phyloP scores from a whole-genome alignment of 2,888 invertebrate species.

The Pandemis corylana region DNA sequence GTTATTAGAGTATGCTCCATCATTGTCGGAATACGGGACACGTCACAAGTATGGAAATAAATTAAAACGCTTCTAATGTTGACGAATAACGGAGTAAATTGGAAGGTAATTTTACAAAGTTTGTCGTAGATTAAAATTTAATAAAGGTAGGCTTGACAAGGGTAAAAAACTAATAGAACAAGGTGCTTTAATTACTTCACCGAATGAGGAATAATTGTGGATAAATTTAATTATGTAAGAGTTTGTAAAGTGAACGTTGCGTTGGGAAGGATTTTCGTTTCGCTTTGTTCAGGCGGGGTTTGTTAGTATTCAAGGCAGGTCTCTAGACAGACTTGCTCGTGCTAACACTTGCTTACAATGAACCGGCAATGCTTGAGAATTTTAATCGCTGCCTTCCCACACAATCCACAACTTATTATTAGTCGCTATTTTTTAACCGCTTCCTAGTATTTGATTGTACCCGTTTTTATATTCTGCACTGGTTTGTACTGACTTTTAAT shows the following conservation, averaged over 20 bases:
- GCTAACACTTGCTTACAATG: constrained; percentile 40
- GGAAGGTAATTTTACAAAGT: constrained; percentile 1
- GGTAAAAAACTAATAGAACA: constrained; percentile 8
- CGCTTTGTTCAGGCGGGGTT: constrained; percentile 20
- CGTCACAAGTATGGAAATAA: constrained; percentile 12
- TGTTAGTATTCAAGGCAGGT: constrained; percentile 26
- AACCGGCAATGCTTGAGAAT: constrained; percentile 23
- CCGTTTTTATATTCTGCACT: background rate
- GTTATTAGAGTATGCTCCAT: constrained; percentile 31
- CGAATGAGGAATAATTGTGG: constrained; percentile 1
- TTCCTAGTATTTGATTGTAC: constrained; percentile 8
- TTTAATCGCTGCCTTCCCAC: constrained; percentile 23
- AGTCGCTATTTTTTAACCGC: constrained; percentile 4
- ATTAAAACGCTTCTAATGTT: background rate
- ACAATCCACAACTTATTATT: constrained; percentile 2
- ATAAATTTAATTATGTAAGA: constrained; percentile 8
- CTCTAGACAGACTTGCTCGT: constrained; percentile 24
- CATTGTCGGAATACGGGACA: constrained; percentile 36
- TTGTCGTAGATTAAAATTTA: background rate
- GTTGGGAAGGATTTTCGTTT: constrained; percentile 10
- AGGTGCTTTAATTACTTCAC: constrained; percentile 4
- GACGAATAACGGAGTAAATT: constrained; percentile 4
- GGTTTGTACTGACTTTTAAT: background rate
- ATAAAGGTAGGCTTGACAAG: background rate
- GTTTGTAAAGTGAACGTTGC: background rate